These are phyloP conservation scores for Papilio xuthus DNA, from an alignment of 1,140 invertebrate genomes.

Conservation along the genomic window DNA sequence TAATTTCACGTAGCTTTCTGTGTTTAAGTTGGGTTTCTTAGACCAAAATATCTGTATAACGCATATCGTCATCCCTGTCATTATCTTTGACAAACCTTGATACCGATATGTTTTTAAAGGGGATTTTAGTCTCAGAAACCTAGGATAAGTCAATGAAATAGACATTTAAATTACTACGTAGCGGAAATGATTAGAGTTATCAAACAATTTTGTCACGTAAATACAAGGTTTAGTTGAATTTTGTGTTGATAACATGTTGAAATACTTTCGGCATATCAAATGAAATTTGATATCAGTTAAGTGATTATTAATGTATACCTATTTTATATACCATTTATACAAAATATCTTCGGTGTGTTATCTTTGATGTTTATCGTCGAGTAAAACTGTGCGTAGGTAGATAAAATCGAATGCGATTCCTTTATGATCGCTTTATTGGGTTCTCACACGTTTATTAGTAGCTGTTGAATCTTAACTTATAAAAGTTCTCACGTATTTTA, in stretches of 20 bases:
- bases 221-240: conserved; percentile 1
- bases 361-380: conserved; percentile 25
- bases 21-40: background rate
- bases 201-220: background rate
- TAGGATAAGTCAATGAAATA: background rate
- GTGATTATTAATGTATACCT: conserved; percentile 28
- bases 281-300: conserved; percentile 29
- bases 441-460: conserved; percentile 16
- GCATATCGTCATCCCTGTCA: too few species aligned
- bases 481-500: conserved; percentile 13
- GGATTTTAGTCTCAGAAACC: too few species aligned
- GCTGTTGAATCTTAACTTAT: background rate
- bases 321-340: conserved; percentile 27
- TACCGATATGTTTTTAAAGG: too few species aligned
- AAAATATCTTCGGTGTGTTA: background rate
- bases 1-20: background rate
- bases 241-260: conserved; percentile 19
- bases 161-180: conserved; percentile 48
- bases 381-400: conserved; percentile 14
- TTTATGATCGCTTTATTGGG: conserved; percentile 17
- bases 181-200: background rate
- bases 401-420: conserved; percentile 27
- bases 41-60: too few species aligned
- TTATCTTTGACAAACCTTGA: too few species aligned
- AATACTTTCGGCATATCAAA: conserved; percentile 32